A percentile compares a stretch with the other conserved stretches of the same genome.
Conservation (phyloP, 2,113 vertebrate species). For the Madoqua kirkii region DNA sequence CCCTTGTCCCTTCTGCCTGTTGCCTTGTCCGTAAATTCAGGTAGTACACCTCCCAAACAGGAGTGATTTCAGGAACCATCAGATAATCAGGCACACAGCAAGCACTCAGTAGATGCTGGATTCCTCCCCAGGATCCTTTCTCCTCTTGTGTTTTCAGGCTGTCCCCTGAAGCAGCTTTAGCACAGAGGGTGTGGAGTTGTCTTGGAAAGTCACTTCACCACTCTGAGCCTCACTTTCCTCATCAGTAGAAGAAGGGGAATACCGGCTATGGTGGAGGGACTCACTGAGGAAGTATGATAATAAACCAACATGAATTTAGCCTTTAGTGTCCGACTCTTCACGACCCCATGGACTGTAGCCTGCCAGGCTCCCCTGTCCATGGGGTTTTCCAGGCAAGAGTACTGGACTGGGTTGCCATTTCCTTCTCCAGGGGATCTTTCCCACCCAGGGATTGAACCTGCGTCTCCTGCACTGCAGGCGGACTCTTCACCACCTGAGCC, state of each 20-base stretch:
- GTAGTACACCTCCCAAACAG: neutral
- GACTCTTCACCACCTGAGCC: neutral
- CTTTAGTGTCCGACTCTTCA: accelerated
- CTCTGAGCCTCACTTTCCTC: neutral
- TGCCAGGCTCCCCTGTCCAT: neutral
- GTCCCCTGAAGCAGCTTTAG: neutral
- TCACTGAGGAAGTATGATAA: neutral
- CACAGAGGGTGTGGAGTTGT: neutral
- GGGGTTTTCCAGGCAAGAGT: neutral
- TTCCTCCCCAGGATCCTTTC: neutral
- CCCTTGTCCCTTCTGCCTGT: neutral
- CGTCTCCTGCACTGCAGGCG: neutral
- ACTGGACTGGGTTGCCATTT: neutral
- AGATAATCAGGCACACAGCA: neutral
- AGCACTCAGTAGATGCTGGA: neutral
- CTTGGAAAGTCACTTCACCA: neutral
- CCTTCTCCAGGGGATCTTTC: neutral
- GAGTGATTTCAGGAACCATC: neutral
- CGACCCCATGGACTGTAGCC: neutral
- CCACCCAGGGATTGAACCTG: neutral
- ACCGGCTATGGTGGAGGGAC: accelerated
- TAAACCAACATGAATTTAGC: too few species aligned
- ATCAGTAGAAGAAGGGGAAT: neutral
- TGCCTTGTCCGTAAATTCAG: neutral
- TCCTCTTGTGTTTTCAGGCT: neutral